Evolutionary conservation across 2,888 invertebrate genomes (phyloP).

Genomic region (Agapetus fuscipes): DNA sequence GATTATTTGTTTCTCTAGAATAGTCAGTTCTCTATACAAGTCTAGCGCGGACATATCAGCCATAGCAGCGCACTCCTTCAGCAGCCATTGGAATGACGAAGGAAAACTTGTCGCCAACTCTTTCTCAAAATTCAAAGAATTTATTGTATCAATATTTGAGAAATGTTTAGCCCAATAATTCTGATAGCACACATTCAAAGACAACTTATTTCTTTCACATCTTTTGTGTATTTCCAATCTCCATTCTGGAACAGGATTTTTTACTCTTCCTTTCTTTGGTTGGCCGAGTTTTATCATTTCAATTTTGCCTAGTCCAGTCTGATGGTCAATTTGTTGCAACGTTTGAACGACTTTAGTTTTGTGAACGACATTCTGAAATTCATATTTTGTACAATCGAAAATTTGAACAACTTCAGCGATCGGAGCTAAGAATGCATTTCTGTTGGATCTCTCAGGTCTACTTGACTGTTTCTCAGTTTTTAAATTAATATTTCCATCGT

Average conservation of each 20-base stretch:
- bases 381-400: no score
- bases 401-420: no score
- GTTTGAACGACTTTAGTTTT: no score
- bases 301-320: no score
- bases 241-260: no score
- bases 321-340: no score
- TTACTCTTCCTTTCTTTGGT: no score
- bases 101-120: slow-evolving; percentile 25
- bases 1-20: slow-evolving; percentile 25
- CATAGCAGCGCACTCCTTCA: slow-evolving; percentile 29
- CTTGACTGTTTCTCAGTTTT: background rate
- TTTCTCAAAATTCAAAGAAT: slow-evolving; percentile 26
- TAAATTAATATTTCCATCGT: background rate
- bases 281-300: no score
- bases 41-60: slow-evolving; percentile 28
- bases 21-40: slow-evolving; percentile 30
- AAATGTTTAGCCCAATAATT: slow-evolving; percentile 33
- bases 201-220: background rate
- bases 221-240: no score
- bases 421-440: background rate
- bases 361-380: no score
- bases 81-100: slow-evolving; percentile 30
- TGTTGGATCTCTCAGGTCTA: background rate
- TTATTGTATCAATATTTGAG: slow-evolving; percentile 24
- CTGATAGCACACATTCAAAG: slow-evolving; percentile 20